Conservation (phyloP, 2,888 invertebrate species). For the Spodoptera picta region DNA sequence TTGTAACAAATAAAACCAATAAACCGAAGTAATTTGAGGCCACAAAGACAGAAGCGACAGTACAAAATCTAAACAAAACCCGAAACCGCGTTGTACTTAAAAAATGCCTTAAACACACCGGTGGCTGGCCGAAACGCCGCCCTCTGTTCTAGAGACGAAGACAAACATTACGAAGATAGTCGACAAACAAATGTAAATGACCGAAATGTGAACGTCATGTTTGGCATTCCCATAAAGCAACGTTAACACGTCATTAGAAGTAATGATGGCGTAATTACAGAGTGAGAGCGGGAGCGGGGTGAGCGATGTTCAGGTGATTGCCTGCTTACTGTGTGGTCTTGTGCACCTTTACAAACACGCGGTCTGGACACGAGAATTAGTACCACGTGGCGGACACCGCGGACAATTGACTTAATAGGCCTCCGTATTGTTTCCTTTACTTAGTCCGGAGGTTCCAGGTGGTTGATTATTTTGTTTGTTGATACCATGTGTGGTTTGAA, state of each 20-base stretch:
- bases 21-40: slow-evolving; percentile 57
- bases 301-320: slow-evolving; percentile 82
- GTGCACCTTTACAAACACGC: slow-evolving; percentile 79
- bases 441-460: slow-evolving; percentile 31
- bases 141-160: slow-evolving; percentile 87
- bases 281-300: slow-evolving; percentile 79
- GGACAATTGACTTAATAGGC: slow-evolving; percentile 60
- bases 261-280: slow-evolving; percentile 88
- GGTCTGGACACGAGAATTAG: slow-evolving; percentile 66
- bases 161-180: slow-evolving; percentile 86
- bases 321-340: slow-evolving; percentile 86
- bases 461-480: slow-evolving; percentile 44
- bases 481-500: slow-evolving; percentile 22
- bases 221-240: slow-evolving; percentile 89
- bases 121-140: slow-evolving; percentile 84
- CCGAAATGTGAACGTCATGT: slow-evolving; percentile 88
- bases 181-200: slow-evolving; percentile 89
- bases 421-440: slow-evolving; percentile 47
- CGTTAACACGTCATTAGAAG: slow-evolving; percentile 89
- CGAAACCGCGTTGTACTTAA: slow-evolving; percentile 79
- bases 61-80: slow-evolving; percentile 74
- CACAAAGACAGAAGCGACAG: slow-evolving; percentile 68
- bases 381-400: slow-evolving; percentile 70
- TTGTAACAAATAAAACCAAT: slow-evolving; percentile 48
- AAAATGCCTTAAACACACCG: slow-evolving; percentile 77